Evolutionary conservation across 37 sponge, comb jelly and placozoan genomes (phyloP).

Genomic region (Aphrocallistes beatrix): DNA sequence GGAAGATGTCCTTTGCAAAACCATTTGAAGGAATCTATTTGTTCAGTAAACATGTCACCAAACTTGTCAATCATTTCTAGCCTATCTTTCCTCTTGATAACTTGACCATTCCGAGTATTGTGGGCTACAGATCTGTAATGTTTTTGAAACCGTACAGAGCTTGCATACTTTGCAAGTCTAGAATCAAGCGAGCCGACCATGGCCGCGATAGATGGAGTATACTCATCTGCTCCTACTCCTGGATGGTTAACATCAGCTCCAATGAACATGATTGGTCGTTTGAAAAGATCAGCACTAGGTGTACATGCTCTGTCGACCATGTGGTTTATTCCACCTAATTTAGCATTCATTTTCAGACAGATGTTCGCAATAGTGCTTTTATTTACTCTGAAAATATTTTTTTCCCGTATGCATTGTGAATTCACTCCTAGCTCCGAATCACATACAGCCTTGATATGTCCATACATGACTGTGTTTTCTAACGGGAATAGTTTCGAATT

Average conservation of each 20-base stretch:
- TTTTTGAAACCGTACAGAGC: constrained; percentile 1
- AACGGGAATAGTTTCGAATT: background rate
- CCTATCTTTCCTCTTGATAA: constrained; percentile 18
- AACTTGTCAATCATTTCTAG: constrained; percentile 28
- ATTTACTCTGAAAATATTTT: constrained; percentile 34
- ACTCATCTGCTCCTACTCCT: constrained; percentile 24
- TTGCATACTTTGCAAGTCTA: background rate
- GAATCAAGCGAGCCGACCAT: constrained; percentile 4
- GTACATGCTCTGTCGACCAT: constrained; percentile 2
- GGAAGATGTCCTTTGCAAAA: constrained; percentile 31
- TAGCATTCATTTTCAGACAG: constrained; percentile 57
- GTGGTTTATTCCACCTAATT: constrained; percentile 59
- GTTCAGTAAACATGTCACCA: constrained; percentile 34
- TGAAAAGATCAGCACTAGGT: constrained; percentile 3
- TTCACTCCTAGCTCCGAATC: constrained; percentile 32
- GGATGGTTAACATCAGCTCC: constrained; percentile 80
- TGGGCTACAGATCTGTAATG: background rate
- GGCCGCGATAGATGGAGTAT: constrained; percentile 55
- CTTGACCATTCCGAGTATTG: background rate
- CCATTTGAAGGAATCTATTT: constrained; percentile 36
- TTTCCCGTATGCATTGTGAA: constrained; percentile 52
- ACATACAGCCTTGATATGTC: constrained; percentile 40
- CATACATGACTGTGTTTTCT: background rate
- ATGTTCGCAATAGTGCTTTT: constrained; percentile 45
- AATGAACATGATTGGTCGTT: constrained; percentile 45